Percentiles rank a stretch among this genome's conserved stretches.
phyloP scores from a whole-genome alignment of 2,888 invertebrate genomes.

The Tetramorium bicarinatum region DNA sequence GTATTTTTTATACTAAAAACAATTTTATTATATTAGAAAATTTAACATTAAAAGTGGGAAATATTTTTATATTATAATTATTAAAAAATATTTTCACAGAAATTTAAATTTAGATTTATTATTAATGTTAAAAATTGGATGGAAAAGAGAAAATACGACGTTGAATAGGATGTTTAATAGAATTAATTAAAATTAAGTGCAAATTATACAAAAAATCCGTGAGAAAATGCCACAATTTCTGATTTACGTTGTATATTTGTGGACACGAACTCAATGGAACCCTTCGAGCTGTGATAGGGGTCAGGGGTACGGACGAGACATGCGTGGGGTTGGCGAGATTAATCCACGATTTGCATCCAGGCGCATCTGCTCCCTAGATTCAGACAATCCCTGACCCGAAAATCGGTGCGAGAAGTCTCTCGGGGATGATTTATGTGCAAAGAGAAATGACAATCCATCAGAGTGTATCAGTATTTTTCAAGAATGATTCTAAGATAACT shows the following conservation, averaged over 20 bases:
- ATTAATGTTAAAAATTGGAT: background rate
- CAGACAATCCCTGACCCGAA: conserved; percentile 75
- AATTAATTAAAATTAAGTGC: background rate
- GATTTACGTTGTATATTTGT: conserved; percentile 31
- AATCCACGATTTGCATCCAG: conserved; percentile 86
- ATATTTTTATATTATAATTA: background rate
- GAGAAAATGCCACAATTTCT: conserved; percentile 26
- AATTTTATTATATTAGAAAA: background rate
- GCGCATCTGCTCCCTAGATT: conserved; percentile 84
- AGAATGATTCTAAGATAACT: background rate
- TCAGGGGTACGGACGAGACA: conserved; percentile 76
- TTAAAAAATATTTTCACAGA: background rate
- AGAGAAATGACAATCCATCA: conserved; percentile 24
- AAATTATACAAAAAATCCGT: background rate
- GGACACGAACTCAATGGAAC: conserved; percentile 41
- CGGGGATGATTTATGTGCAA: conserved; percentile 69
- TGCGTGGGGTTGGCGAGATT: conserved; percentile 84
- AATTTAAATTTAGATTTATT: background rate
- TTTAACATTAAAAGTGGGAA: background rate
- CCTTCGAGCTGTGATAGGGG: conserved; percentile 76
- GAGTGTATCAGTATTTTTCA: background rate
- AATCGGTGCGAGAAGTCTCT: conserved; percentile 67
- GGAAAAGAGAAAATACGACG: background rate
- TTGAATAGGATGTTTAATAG: background rate
- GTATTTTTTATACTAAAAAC: conserved; percentile 1